Evolutionary conservation across 2,888 invertebrate species (phyloP).

Genomic region (Leptopilina myrica): DNA sequence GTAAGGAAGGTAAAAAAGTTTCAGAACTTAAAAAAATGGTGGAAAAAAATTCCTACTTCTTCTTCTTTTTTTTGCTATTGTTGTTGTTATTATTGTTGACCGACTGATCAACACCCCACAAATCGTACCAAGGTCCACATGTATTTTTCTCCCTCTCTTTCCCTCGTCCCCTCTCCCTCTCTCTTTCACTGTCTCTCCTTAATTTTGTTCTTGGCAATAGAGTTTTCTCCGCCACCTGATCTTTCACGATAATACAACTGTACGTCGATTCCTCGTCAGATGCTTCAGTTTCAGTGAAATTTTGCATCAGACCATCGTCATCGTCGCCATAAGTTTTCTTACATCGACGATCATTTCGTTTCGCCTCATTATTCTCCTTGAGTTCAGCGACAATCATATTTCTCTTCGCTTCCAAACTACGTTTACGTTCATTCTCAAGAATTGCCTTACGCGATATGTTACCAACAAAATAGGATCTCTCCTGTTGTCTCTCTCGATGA

Average conservation of each 20-base stretch:
- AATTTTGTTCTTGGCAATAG: conserved; percentile 85
- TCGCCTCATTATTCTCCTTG: conserved; percentile 73
- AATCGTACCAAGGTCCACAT: conserved; percentile 93
- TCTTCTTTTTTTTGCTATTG: conserved; percentile 55
- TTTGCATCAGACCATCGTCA: conserved; percentile 69
- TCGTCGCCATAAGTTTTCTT: conserved; percentile 69
- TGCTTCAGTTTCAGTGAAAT: conserved; percentile 73
- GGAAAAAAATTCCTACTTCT: neutral
- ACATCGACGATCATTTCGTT: conserved; percentile 65
- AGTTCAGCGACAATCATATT: conserved; percentile 73
- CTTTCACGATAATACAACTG: conserved; percentile 89
- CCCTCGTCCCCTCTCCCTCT: conserved; percentile 70
- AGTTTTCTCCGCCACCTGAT: conserved; percentile 79
- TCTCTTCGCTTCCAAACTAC: conserved; percentile 73
- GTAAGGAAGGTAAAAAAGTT: neutral
- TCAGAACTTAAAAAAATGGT: conserved; percentile 42
- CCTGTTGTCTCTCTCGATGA: conserved; percentile 61
- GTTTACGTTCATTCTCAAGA: conserved; percentile 73
- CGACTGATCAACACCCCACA: conserved; percentile 88
- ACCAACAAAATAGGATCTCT: conserved; percentile 72
- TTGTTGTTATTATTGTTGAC: conserved; percentile 79
- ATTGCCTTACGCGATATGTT: conserved; percentile 74
- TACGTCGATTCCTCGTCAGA: conserved; percentile 77
- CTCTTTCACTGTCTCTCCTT: conserved; percentile 78
- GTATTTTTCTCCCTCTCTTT: conserved; percentile 79